Base-by-base conservation (phyloP, 1,140 invertebrate genomes). In the Philaenus spumarius region DNA sequence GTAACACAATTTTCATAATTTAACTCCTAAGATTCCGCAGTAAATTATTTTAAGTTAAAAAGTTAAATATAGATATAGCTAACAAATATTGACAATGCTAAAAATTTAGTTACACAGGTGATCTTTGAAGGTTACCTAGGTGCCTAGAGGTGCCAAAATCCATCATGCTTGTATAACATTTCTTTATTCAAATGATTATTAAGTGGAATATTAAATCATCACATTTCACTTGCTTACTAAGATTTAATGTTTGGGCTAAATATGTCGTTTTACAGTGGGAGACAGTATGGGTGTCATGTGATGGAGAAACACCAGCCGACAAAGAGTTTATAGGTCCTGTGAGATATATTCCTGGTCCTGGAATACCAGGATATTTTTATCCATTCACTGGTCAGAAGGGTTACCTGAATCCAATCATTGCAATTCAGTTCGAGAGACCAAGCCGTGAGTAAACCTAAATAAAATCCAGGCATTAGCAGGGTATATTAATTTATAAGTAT, bases 371-470 rank as follows among this genome's bases (percentile, higher is more conserved):
- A 58, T 86, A 83, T 65, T 94, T 85, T 72, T 95, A 86, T 74
- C 91, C 92, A 0, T 94, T 84, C 64, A 77, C 72, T 55, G 87
- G 88, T 72, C 80, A 81, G 20, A 74, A 76, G 1, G 89, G 86
- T 5, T 95, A 95, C 69, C 75, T 90, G 14, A 91, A 88, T 65
- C 93, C 93, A 2, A 68, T 95, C 19, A 82, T 95, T 23, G 90
- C 91, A 46, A 86, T 93, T 1, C 82, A 90, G 67, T 81, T 95
- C 40, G 65, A 77, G 55, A 78, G 85, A 35, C 82, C 87, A 43
- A 75, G 67, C 62, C 70, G 84, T 84, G 77, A 82, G 75, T 71
- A 54, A n/a, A n/a, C n/a, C n/a, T n/a, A n/a, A n/a, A n/a, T n/a
- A n/a, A n/a, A n/a, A n/a, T n/a, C n/a, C n/a, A n/a, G n/a, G n/a